Evolutionary conservation across 2,888 invertebrate species (phyloP).

Genomic region (Drosophila suboccidentalis): DNA sequence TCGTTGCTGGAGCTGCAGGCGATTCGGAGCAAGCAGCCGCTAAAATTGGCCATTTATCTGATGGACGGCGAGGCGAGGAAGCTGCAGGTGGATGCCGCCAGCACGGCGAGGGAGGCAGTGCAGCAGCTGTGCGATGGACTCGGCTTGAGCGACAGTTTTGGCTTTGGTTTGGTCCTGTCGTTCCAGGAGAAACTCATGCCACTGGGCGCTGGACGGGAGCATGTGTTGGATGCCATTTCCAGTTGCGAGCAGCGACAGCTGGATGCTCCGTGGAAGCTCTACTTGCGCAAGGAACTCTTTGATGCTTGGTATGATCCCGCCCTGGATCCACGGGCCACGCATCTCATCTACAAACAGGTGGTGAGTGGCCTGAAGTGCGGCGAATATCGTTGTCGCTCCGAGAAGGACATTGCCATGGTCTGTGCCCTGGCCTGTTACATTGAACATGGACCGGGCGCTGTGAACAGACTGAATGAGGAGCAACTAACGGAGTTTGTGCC

Average conservation of each 20-base stretch:
- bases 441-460: conserved; percentile 89
- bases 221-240: conserved; percentile 98
- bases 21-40: conserved; percentile 93
- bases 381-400: conserved; percentile 94
- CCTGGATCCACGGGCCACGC: conserved; percentile 92
- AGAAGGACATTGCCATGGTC: conserved; percentile 94
- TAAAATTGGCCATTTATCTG: conserved; percentile 93
- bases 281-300: conserved; percentile 95
- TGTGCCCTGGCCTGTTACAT: conserved; percentile 96
- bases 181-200: conserved; percentile 96
- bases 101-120: conserved; percentile 95
- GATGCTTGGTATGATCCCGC: conserved; percentile 96
- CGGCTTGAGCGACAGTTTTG: conserved; percentile 92
- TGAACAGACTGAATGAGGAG: conserved; percentile 7
- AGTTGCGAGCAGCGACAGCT: conserved; percentile 97
- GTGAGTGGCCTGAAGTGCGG: conserved; percentile 95
- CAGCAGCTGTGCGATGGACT: conserved; percentile 92
- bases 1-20: conserved; percentile 95
- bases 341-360: conserved; percentile 95
- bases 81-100: conserved; percentile 95
- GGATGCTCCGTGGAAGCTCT: conserved; percentile 95
- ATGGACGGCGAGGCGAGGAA: conserved; percentile 95
- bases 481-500: conserved; percentile 80
- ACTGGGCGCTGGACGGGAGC: conserved; percentile 94
- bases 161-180: conserved; percentile 96